Percentiles rank a stretch among this genome's conserved stretches.
Conservation (phyloP, 2,113 vertebrate genomes). For the Danionella cerebrum region DNA sequence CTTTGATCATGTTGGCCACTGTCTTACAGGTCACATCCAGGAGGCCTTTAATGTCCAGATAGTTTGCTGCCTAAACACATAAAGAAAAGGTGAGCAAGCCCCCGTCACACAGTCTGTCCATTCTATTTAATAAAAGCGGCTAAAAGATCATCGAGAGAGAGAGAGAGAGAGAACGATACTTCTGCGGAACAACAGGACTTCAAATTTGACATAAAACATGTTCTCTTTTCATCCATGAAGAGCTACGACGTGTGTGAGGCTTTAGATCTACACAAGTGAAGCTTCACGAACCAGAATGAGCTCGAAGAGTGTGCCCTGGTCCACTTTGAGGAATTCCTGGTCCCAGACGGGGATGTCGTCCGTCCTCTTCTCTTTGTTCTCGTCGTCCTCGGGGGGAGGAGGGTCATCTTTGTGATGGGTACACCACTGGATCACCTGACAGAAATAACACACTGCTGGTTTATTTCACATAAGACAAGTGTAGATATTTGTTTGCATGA, state of each 20-base stretch:
- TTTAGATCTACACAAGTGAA: neutral
- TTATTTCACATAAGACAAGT: too few relatives aligned
- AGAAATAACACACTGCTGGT: neutral
- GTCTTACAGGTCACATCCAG: slow-evolving; percentile 99
- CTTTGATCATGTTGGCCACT: slow-evolving; percentile 99
- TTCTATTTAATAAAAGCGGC: too few relatives aligned
- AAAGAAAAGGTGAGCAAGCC: slow-evolving; percentile 19
- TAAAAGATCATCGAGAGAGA: too few relatives aligned
- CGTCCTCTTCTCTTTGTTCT: slow-evolving; percentile 98
- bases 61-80: slow-evolving; percentile 93
- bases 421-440: slow-evolving; percentile 98
- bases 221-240: too few relatives aligned
- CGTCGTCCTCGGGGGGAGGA: slow-evolving; percentile 95
- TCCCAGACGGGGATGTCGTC: slow-evolving; percentile 99
- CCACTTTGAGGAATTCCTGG: slow-evolving; percentile 99
- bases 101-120: too few relatives aligned
- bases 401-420: slow-evolving; percentile 99
- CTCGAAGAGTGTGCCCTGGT: slow-evolving; percentile 97
- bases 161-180: too few relatives aligned
- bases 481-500: too few relatives aligned
- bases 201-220: neutral
- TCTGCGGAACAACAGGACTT: too few relatives aligned
- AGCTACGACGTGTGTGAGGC: too few relatives aligned
- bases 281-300: slow-evolving; percentile 81
- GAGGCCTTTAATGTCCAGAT: slow-evolving; percentile 98